phyloP scores from a whole-genome alignment of 2,888 invertebrate species.

The Arenicola marina region DNA sequence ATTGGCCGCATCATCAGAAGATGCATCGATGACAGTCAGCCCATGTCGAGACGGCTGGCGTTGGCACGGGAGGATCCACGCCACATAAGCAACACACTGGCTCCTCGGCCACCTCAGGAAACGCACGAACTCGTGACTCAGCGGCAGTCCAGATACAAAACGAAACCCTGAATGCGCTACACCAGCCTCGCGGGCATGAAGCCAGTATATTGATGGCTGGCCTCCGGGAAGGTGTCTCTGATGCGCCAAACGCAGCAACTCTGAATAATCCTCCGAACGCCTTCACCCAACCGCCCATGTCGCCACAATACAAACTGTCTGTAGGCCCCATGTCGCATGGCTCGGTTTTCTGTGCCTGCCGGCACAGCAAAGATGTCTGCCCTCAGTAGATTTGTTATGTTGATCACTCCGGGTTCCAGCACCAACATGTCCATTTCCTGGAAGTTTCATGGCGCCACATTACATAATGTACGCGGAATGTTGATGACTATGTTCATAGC shows the following conservation, averaged over 20 bases:
- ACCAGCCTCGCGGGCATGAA: slow-evolving; percentile 4
- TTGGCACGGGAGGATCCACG: slow-evolving; percentile 1
- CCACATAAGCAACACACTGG: background rate
- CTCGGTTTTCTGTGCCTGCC: slow-evolving; percentile 15
- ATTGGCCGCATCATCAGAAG: background rate
- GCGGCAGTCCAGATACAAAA: background rate
- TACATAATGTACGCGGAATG: no score
- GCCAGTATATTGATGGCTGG: slow-evolving; percentile 26
- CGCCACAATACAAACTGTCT: slow-evolving; percentile 30
- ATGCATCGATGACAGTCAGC: background rate
- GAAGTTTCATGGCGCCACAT: no score
- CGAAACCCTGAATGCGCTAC: no score
- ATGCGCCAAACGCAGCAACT: slow-evolving; percentile 32
- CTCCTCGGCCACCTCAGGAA: background rate
- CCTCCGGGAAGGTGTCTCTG: slow-evolving; percentile 28
- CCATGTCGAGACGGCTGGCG: background rate
- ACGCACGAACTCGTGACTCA: background rate
- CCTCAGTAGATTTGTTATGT: slow-evolving; percentile 12
- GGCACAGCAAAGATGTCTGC: slow-evolving; percentile 14
- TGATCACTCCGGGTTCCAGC: slow-evolving; percentile 22
- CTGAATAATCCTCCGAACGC: slow-evolving; percentile 27
- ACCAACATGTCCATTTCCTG: slow-evolving; percentile 10
- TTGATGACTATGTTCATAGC: no score
- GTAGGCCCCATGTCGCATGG: slow-evolving; percentile 26
- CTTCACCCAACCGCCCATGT: slow-evolving; percentile 26